Evolutionary conservation across 1,140 invertebrate species (phyloP), one percentile per base, ranked within the genome.

Genomic region (Dolichoris vasculosae): DNA sequence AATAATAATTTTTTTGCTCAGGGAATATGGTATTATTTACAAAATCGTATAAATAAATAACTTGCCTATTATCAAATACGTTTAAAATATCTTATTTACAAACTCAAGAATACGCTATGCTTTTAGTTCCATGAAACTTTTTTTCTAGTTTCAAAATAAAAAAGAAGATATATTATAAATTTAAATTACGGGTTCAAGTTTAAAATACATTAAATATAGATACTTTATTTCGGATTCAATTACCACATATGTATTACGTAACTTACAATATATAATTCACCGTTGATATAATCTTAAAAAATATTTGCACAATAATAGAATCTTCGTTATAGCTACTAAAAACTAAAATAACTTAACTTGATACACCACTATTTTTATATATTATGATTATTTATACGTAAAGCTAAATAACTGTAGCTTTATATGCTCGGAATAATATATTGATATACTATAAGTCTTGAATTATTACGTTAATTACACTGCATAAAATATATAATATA

Each of bases 11-110:
- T 8, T 35, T 7, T 35, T n/a, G 11, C 0, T 67, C 13, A 38
- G 13, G 11, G 23, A 71, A 71, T 71, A 40, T 71, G 32, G 23
- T 40, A 23, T 71, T 71, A 40, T 23, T 40, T 3, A 4, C 15
- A 23, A 40, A 35, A 7, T n/a, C 20, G 30, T 71, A 71, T 71
- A 71, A 71, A 71, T 40, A 9, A 71, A 23, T 71, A 40, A 17
- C 40, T 8, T 20, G 15, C 8, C 20, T 40, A 32, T 3, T 40
- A 11, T 23, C 38, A 71, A 17, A 71, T 71, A 40, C 20, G n/a
- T 17, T 71, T 40, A 40, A 23, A 71, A 40, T 40, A 71, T 71
- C 38, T 40, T 71, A 71, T 71, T 71, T 71, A 71, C 40, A 38
- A 40, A 71, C 35, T 40, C 8, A 38, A 71, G 40, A 71, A 71